These are phyloP conservation scores for Ptychochromis oligacanthus DNA, from an alignment of 2,113 vertebrate species.

Conservation along the genomic window DNA sequence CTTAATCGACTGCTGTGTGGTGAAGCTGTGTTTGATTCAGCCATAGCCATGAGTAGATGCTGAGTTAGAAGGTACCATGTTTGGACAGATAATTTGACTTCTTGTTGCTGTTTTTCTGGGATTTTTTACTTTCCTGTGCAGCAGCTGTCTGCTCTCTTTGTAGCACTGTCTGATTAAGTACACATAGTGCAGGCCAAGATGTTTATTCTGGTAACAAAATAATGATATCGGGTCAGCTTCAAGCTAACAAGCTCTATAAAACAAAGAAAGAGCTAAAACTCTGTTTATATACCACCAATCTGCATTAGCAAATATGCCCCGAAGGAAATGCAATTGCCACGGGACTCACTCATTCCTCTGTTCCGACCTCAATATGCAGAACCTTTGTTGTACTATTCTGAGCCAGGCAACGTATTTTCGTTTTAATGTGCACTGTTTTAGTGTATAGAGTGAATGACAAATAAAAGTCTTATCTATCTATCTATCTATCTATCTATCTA, in stretches of 20 bases:
- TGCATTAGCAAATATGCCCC: neutral
- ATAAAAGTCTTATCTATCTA: too few species aligned
- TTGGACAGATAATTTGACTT: neutral
- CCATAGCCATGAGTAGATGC: neutral
- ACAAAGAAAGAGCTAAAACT: neutral
- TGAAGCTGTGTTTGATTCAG: neutral
- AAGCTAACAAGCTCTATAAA: neutral
- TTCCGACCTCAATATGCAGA: too few species aligned
- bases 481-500: too few species aligned
- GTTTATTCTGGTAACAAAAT: neutral
- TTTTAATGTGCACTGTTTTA: too few species aligned
- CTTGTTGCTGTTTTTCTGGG: neutral
- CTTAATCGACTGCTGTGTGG: neutral
- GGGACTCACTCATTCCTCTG: too few species aligned
- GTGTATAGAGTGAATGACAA: too few species aligned
- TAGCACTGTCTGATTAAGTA: neutral
- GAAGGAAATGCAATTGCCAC: neutral
- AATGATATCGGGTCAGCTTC: neutral
- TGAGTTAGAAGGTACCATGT: neutral
- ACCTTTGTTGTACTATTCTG: too few species aligned
- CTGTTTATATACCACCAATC: neutral
- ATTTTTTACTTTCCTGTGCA: neutral
- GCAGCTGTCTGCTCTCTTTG: neutral
- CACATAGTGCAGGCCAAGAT: neutral
- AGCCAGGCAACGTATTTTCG: too few species aligned